A percentile compares a stretch with the other conserved stretches of the same genome.
phyloP scores from a whole-genome alignment of 1,140 invertebrate species.

The Episyrphus balteatus region DNA sequence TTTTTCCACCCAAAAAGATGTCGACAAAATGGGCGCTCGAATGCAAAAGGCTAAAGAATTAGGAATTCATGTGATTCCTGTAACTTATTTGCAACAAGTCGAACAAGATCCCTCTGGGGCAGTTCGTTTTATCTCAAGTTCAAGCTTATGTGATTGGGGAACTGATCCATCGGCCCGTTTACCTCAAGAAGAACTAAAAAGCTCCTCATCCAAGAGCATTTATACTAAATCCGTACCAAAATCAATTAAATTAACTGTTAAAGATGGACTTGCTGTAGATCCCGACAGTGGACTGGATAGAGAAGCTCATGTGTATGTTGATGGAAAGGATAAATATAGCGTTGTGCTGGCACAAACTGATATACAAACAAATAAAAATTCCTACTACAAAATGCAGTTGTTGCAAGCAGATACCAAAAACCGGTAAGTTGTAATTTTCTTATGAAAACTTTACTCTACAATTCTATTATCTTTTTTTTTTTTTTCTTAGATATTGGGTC shows the following conservation, averaged over 20 bases:
- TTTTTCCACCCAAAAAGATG: constrained; percentile 58
- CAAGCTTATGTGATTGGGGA: constrained; percentile 72
- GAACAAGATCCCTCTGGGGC: constrained; percentile 44
- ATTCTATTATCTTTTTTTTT: background rate
- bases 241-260: constrained; percentile 66
- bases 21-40: constrained; percentile 53
- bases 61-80: constrained; percentile 70
- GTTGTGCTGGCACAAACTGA: constrained; percentile 76
- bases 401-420: constrained; percentile 61
- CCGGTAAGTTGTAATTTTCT: constrained; percentile 36
- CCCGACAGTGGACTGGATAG: constrained; percentile 76
- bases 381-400: constrained; percentile 90
- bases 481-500: constrained; percentile 56
- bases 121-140: constrained; percentile 53
- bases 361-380: constrained; percentile 78
- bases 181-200: constrained; percentile 44
- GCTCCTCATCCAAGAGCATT: constrained; percentile 50
- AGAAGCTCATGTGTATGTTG: constrained; percentile 66
- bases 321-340: constrained; percentile 56
- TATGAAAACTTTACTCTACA: background rate
- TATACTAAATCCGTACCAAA: constrained; percentile 54
- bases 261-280: constrained; percentile 81
- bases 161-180: constrained; percentile 52
- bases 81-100: constrained; percentile 64
- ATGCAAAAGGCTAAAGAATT: constrained; percentile 55